phyloP scores from a whole-genome alignment of 2,797 vertebrate species.

The Astyanax mexicanus region DNA sequence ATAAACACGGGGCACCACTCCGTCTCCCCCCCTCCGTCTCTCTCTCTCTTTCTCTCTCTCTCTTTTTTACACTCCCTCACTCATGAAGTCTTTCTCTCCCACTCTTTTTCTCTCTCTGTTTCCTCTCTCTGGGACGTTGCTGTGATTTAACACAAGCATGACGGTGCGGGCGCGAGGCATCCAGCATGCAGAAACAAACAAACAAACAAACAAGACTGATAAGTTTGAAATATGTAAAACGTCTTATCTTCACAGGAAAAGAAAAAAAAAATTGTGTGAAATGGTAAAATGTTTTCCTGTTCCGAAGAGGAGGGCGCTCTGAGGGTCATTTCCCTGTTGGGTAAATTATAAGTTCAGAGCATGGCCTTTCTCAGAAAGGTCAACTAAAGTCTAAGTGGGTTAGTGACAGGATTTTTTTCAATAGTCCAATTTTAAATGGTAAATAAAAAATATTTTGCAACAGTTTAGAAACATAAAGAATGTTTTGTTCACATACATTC shows the following conservation, averaged over 20 bases:
- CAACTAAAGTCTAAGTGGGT: too few species aligned
- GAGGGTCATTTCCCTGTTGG: constrained; percentile 77
- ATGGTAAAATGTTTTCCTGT: constrained; percentile 77
- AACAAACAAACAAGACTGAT: constrained; percentile 76
- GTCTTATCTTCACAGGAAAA: constrained; percentile 70
- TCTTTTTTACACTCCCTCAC: constrained; percentile 31
- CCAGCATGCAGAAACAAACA: constrained; percentile 70
- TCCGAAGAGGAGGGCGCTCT: constrained; percentile 31
- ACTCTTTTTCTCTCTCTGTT: constrained; percentile 39
- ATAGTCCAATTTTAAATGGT: too few species aligned
- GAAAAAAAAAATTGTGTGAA: constrained; percentile 42
- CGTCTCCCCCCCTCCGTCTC: constrained; percentile 68
- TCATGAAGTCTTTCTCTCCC: constrained; percentile 35
- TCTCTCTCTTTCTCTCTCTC: constrained; percentile 52
- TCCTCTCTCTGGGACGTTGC: constrained; percentile 69
- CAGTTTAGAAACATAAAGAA: too few species aligned
- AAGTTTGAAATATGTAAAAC: constrained; percentile 75
- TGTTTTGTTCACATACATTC: too few species aligned
- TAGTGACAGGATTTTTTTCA: too few species aligned
- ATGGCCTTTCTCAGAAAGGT: constrained; percentile 74
- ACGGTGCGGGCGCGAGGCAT: constrained; percentile 70
- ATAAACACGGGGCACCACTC: constrained; percentile 76
- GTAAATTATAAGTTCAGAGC: constrained; percentile 72
- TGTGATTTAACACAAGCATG: constrained; percentile 71
- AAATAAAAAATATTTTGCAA: too few species aligned